A percentile compares a stretch with the other conserved stretches of the same genome.
phyloP scores from a whole-genome alignment of 2,888 invertebrate species.

The Archaeoteleia sp. region DNA sequence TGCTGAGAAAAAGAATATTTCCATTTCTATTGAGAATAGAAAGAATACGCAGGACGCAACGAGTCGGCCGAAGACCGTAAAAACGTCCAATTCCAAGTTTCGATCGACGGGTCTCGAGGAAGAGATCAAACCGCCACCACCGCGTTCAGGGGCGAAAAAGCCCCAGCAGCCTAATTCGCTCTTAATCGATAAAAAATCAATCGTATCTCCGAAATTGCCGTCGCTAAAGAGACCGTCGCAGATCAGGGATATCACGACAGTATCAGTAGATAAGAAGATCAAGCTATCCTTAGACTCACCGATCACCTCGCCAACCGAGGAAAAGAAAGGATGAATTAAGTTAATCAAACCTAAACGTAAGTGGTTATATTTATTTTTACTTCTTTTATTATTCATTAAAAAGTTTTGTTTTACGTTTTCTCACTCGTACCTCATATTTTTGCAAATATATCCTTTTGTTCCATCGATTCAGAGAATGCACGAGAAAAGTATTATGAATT shows the following conservation, averaged over 20 bases:
- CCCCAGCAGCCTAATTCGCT: constrained; percentile 66
- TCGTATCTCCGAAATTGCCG: constrained; percentile 75
- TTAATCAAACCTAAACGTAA: constrained; percentile 93
- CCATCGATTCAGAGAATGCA: too few relatives aligned
- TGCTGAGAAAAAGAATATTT: constrained; percentile 81
- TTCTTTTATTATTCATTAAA: background rate
- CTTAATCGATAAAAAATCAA: constrained; percentile 63
- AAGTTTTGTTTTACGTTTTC: background rate
- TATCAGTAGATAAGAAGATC: constrained; percentile 86
- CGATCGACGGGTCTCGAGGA: constrained; percentile 93
- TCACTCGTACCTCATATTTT: too few relatives aligned
- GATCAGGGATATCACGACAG: constrained; percentile 67
- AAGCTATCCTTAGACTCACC: constrained; percentile 76
- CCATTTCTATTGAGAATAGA: constrained; percentile 88
- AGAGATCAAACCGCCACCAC: constrained; percentile 90
- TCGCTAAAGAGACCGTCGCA: constrained; percentile 75
- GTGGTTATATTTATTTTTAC: constrained; percentile 73
- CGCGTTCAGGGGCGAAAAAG: constrained; percentile 81
- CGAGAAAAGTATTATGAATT: too few relatives aligned
- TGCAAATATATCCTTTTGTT: too few relatives aligned
- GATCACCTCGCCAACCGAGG: constrained; percentile 72
- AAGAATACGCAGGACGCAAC: constrained; percentile 80
- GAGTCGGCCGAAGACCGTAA: constrained; percentile 90
- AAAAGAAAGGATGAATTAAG: constrained; percentile 89
- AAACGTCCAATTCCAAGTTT: constrained; percentile 93